Base-by-base conservation (phyloP, 2,797 vertebrate species). In the Epinephelus malabaricus region DNA sequence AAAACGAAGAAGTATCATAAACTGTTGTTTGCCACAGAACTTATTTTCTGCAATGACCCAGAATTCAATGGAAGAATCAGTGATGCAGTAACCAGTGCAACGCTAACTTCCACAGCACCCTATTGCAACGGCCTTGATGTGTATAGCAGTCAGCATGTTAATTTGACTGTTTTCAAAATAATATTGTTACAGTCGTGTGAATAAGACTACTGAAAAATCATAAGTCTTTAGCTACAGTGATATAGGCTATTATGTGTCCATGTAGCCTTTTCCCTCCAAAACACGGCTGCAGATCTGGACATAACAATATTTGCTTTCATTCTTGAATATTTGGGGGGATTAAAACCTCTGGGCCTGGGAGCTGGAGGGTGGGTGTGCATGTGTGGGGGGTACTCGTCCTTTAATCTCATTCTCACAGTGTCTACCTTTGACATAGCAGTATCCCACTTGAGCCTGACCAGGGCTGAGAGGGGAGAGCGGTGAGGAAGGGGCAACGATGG, bases 321-420 rank as follows among this genome's bases (percentile, higher is more conserved):
- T 91, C 82, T 89, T 77, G 83, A 92, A 95, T 94, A 92, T 95
- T 92, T 94, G 79, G 65, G 69, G 65, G 92, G 93, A 94, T 95
- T 95, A 93, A 87, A 92, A 88, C 79, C 79, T 83, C 71, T 75
- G 60, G 67, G 58, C 79, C 77, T 84, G 76, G 81, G 81, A 87
- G 86, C 77, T 73, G 63, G 55, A 55, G 83, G 71, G 45, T 56
- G 83, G 69, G 80, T 60, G 67, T 79, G 78, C 61, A 80, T 68
- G 70, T 46, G 40, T 43, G 40, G 67, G 78, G 80, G 80, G 62
- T 68, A 47, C 84, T 68, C 18, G 71, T 85, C 86, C 86, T 92
- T 91, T 94, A 92, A 94, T 93, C 93, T 88, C 79, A 84, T 83
- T 92, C 92, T 91, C 89, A 88, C 90, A 90, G 84, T 76, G 84